phyloP scores from a whole-genome alignment of 92 coral and sea anemone genomes.

The Porites lobata region DNA sequence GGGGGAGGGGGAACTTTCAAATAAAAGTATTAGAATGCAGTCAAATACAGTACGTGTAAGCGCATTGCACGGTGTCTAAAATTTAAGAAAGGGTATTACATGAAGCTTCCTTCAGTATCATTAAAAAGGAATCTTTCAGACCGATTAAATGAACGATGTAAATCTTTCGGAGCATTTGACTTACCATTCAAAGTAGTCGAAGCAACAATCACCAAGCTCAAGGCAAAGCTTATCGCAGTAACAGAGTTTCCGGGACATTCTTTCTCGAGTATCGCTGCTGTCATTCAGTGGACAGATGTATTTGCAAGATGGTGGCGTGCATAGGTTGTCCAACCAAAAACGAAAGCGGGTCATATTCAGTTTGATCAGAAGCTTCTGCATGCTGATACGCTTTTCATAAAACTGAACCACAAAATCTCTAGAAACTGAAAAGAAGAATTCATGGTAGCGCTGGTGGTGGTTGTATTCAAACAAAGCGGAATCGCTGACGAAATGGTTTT shows the following conservation, averaged over 20 bases:
- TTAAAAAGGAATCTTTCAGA: too few relatives aligned
- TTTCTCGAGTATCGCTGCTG: neutral
- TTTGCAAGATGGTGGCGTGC: neutral
- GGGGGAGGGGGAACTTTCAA: too few relatives aligned
- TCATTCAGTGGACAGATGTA: neutral
- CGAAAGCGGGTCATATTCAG: neutral
- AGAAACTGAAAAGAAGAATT: neutral
- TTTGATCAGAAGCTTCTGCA: neutral
- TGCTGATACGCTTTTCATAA: neutral
- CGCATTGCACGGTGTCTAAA: too few relatives aligned
- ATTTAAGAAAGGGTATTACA: too few relatives aligned
- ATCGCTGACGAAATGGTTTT: too few relatives aligned
- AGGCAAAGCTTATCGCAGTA: conserved; percentile 23
- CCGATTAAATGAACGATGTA: too few relatives aligned
- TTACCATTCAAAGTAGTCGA: conserved; percentile 14
- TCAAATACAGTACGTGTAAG: too few relatives aligned
- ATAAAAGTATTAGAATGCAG: too few relatives aligned
- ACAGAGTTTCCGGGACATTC: neutral
- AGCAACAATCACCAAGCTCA: conserved; percentile 34
- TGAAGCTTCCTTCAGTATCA: too few relatives aligned
- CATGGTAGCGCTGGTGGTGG: too few relatives aligned
- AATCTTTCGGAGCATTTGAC: neutral
- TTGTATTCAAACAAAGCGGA: neutral
- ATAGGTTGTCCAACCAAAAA: neutral
- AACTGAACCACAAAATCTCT: neutral